Evolutionary conservation across 30 jellyfish, hydroid and myxozoan species (phyloP).

Genomic region (Turritopsis dohrnii): DNA sequence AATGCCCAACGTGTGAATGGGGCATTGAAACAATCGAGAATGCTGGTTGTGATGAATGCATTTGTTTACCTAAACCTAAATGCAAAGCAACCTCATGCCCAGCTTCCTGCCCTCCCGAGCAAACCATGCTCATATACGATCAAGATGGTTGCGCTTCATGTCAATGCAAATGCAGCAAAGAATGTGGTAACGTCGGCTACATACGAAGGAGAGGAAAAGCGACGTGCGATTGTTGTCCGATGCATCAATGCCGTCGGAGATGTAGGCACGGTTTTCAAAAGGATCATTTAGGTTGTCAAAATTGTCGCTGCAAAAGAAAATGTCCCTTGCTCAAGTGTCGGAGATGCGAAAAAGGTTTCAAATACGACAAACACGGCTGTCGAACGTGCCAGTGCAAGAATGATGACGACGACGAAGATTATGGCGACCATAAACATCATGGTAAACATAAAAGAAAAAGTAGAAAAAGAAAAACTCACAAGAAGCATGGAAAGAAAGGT

Average conservation of each 20-base stretch:
- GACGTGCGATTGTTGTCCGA: not conserved
- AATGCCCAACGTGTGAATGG: not conserved
- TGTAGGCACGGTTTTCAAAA: not conserved
- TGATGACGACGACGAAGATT: not conserved
- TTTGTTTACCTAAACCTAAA: not conserved
- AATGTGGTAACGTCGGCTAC: not conserved
- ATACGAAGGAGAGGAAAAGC: not conserved
- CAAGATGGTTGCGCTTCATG: not conserved
- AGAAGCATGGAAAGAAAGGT: not conserved
- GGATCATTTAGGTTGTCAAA: not conserved
- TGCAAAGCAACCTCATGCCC: not conserved
- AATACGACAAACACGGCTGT: not conserved
- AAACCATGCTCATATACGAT: not conserved
- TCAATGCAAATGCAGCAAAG: not conserved
- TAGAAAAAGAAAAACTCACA: not conserved
- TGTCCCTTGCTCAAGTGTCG: not conserved
- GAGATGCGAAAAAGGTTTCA: not conserved
- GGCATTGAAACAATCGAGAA: constrained; percentile 3
- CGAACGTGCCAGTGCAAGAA: constrained; percentile 2
- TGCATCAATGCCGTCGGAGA: not conserved
- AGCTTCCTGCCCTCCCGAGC: not conserved
- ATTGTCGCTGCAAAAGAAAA: not conserved
- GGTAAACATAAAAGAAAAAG: not conserved
- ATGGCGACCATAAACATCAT: not conserved
- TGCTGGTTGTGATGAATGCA: not conserved